A percentile compares a stretch with the other conserved stretches of the same genome.
phyloP scores from a whole-genome alignment of 1,140 invertebrate species.

The Leptinotarsa lineolata region DNA sequence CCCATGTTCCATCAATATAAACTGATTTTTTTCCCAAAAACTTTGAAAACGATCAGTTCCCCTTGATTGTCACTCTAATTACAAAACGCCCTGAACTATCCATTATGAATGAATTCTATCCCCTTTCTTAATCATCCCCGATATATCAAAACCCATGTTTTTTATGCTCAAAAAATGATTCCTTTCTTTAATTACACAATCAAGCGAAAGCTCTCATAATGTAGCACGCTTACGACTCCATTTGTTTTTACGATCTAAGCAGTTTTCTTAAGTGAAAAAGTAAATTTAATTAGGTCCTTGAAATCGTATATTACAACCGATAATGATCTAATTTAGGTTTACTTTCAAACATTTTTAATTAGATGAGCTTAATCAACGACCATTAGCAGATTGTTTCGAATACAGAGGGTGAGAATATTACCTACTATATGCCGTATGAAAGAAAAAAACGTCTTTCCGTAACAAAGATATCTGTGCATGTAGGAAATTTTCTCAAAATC shows the following conservation, averaged over 20 bases:
- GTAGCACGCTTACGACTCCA: slow-evolving; percentile 24
- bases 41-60: too few relatives aligned
- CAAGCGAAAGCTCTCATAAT: slow-evolving; percentile 15
- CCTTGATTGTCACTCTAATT: too few relatives aligned
- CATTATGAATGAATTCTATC: too few relatives aligned
- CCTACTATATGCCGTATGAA: too few relatives aligned
- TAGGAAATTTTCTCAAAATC: too few relatives aligned
- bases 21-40: too few relatives aligned
- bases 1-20: too few relatives aligned
- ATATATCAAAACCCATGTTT: not conserved
- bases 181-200: slow-evolving; percentile 24
- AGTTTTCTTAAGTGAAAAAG: slow-evolving; percentile 24
- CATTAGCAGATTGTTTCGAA: not conserved
- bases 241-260: slow-evolving; percentile 25
- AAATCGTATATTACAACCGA: slow-evolving; percentile 21
- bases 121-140: too few relatives aligned
- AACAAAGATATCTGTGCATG: too few relatives aligned
- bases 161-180: not conserved
- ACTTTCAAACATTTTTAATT: slow-evolving; percentile 27
- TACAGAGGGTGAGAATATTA: not conserved
- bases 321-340: slow-evolving; percentile 22
- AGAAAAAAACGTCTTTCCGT: too few relatives aligned
- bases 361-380: slow-evolving; percentile 1
- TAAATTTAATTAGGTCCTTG: slow-evolving; percentile 25
- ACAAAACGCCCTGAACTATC: too few relatives aligned